Evolutionary conservation across 2,797 vertebrate species (phyloP).

Genomic region (Chaetophractus vellerosus): DNA sequence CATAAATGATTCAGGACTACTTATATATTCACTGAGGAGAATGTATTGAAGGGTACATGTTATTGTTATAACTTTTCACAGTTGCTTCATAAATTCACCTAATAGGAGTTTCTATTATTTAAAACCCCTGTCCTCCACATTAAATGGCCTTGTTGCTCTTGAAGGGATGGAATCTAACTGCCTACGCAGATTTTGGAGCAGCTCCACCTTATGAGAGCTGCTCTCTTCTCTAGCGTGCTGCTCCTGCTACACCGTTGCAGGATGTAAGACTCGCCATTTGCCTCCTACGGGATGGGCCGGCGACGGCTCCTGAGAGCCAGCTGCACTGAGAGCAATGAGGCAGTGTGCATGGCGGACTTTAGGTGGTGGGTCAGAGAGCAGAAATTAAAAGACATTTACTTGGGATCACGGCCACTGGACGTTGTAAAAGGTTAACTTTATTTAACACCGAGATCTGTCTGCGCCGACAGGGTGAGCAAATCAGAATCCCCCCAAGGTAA

Average conservation of each 20-base stretch:
- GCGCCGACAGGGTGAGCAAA: conserved; percentile 1
- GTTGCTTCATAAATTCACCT: conserved; percentile 87
- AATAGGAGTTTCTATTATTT: conserved; percentile 86
- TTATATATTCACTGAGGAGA: conserved; percentile 86
- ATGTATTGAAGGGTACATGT: conserved; percentile 80
- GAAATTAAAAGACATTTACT: background rate
- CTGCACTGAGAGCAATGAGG: accelerated
- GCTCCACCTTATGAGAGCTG: conserved; percentile 65
- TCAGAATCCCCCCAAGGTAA: conserved; percentile 59
- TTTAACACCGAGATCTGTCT: background rate
- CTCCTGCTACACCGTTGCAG: background rate
- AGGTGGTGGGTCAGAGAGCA: background rate
- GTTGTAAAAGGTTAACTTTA: background rate
- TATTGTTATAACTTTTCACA: conserved; percentile 89
- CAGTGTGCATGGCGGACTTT: background rate
- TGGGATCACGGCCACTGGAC: background rate
- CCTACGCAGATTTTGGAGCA: conserved; percentile 73
- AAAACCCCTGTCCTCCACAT: conserved; percentile 73
- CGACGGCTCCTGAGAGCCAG: accelerated
- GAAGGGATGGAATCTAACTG: conserved; percentile 71
- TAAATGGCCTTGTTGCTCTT: conserved; percentile 76
- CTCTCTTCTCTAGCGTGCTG: conserved; percentile 73
- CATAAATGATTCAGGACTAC: conserved; percentile 91
- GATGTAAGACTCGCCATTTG: conserved; percentile 61
- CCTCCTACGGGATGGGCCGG: background rate